These are phyloP conservation scores for Pseudorectes ferrugineus DNA, from an alignment of 2,113 vertebrate genomes.

Conservation along the genomic window DNA sequence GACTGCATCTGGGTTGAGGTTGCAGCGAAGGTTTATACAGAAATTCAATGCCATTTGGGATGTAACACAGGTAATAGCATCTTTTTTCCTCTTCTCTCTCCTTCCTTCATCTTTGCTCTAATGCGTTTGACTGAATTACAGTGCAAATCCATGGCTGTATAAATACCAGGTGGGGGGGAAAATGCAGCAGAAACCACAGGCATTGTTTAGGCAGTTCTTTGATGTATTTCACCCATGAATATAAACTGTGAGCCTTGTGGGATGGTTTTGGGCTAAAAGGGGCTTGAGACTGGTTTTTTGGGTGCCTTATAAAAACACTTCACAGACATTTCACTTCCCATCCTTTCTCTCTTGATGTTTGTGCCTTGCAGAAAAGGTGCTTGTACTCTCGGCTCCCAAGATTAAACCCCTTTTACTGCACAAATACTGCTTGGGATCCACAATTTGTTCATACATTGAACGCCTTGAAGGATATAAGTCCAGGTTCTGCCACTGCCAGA, in stretches of 20 bases:
- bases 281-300: neutral
- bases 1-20: neutral
- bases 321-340: neutral
- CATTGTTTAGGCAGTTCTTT: slow-evolving; percentile 44
- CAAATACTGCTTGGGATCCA: neutral
- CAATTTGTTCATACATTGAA: neutral
- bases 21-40: neutral
- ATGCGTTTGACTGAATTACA: neutral
- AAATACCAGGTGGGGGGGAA: neutral
- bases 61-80: neutral
- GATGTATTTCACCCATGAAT: slow-evolving; percentile 30
- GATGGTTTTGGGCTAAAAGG: slow-evolving; percentile 30
- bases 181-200: slow-evolving; percentile 14
- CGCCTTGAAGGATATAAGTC: neutral
- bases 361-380: neutral
- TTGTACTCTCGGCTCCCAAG: neutral
- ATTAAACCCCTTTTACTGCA: neutral
- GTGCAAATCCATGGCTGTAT: neutral
- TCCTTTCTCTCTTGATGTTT: neutral
- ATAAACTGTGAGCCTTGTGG: slow-evolving; percentile 25
- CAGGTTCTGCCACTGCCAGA: neutral
- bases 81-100: neutral
- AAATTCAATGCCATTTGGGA: neutral
- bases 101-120: slow-evolving; percentile 9
- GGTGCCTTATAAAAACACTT: neutral